Evolutionary conservation across 1,140 invertebrate species (phyloP).

Genomic region (Diorhabda elongata): DNA sequence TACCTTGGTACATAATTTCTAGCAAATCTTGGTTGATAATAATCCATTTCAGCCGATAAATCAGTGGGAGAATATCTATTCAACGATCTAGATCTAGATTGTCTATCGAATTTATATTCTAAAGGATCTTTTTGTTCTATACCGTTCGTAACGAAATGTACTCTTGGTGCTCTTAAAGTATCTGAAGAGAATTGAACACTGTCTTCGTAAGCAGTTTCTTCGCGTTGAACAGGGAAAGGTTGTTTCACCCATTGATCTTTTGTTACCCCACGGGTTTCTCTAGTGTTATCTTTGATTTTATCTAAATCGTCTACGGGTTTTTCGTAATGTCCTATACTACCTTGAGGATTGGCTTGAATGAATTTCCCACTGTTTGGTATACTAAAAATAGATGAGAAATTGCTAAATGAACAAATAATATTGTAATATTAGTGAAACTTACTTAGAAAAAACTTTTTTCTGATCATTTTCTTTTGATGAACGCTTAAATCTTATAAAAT

Average conservation of each 20-base stretch:
- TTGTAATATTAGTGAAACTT: not conserved
- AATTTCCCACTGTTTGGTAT: not conserved
- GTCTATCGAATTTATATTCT: not conserved
- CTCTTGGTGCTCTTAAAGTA: not conserved
- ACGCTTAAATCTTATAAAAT: conserved; percentile 40
- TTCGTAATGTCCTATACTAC: not conserved
- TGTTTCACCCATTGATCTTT: conserved; percentile 10
- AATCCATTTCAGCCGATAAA: not conserved
- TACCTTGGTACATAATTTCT: not conserved
- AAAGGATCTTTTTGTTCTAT: not conserved
- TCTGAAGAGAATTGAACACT: not conserved
- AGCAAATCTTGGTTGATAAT: conserved; percentile 6
- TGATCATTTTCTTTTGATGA: not conserved
- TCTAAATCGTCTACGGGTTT: not conserved
- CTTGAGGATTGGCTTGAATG: not conserved
- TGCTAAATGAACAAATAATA: not conserved
- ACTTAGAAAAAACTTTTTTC: not conserved
- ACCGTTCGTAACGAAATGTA: conserved; percentile 3
- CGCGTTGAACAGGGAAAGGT: conserved; percentile 1
- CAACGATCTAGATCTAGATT: not conserved
- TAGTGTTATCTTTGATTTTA: not conserved
- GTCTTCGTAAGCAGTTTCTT: not conserved
- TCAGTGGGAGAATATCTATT: not conserved
- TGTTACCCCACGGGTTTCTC: not conserved
- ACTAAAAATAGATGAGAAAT: not conserved